Evolutionary conservation across 2,888 invertebrate genomes (phyloP).

Genomic region (Anthophora plumipes): DNA sequence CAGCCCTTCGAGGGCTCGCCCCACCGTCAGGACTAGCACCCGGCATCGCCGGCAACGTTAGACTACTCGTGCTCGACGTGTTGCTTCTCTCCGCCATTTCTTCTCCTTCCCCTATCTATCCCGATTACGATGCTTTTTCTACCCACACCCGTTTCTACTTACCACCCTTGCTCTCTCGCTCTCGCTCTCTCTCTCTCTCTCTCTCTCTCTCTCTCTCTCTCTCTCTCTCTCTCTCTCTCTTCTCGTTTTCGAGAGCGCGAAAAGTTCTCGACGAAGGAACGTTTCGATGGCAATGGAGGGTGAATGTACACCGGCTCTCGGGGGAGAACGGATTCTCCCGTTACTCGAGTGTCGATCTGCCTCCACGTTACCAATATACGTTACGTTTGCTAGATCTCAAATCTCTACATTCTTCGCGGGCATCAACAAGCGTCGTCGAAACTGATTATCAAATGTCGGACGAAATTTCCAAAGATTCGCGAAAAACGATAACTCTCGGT

Average conservation of each 20-base stretch:
- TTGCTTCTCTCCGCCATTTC: conserved; percentile 81
- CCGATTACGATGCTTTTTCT: conserved; percentile 19
- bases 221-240: not conserved
- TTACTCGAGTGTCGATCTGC: not conserved
- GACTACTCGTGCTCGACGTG: conserved; percentile 80
- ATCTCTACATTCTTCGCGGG: too few species aligned
- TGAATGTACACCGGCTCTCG: too few species aligned
- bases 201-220: not conserved
- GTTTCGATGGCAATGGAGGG: too few species aligned
- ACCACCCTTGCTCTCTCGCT: not conserved
- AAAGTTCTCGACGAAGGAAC: too few species aligned
- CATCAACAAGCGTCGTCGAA: too few species aligned
- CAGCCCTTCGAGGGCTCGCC: conserved; percentile 87
- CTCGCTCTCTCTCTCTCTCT: not conserved
- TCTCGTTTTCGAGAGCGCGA: too few species aligned
- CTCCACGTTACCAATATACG: too few species aligned
- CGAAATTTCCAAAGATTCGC: not conserved
- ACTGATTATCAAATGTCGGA: too few species aligned
- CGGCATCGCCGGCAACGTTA: conserved; percentile 79
- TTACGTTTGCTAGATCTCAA: too few species aligned
- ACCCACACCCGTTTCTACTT: conserved; percentile 28
- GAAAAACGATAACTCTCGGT: not conserved
- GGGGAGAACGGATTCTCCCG: not conserved
- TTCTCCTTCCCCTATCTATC: conserved; percentile 25
- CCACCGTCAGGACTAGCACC: conserved; percentile 82